These are phyloP conservation scores for Panurus biarmicus DNA, from an alignment of 2,113 vertebrate species.

Conservation along the genomic window DNA sequence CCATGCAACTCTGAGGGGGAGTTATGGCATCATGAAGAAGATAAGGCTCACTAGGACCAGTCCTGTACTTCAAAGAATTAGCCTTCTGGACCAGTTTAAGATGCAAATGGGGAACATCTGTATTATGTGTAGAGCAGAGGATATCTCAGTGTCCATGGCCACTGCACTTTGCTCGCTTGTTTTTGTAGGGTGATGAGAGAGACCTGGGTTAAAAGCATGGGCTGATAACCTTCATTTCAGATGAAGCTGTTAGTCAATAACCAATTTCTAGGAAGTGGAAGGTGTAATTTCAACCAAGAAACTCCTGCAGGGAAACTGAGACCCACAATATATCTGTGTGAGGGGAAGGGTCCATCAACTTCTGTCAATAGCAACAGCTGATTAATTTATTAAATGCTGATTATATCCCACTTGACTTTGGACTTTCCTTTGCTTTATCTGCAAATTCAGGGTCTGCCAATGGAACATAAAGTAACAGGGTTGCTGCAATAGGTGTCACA, in stretches of 20 bases:
- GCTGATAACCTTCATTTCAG: neutral
- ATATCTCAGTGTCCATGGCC: neutral
- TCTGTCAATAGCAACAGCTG: neutral
- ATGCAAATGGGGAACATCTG: accelerated
- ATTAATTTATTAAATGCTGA: neutral
- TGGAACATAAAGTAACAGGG: neutral
- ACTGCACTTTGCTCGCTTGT: neutral
- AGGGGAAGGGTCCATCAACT: neutral
- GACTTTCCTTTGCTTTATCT: neutral
- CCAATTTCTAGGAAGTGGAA: neutral
- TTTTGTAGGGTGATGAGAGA: neutral
- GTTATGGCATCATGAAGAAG: neutral
- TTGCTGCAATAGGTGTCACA: neutral
- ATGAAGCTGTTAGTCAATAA: neutral
- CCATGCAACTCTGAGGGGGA: neutral
- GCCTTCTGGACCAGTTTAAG: neutral
- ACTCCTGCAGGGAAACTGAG: neutral
- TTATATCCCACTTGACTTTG: neutral
- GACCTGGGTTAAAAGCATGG: neutral
- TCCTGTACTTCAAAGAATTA: neutral
- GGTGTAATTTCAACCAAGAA: neutral
- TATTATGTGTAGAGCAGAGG: neutral
- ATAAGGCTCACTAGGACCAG: neutral
- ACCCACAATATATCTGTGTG: neutral
- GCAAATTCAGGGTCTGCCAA: neutral